These are phyloP conservation scores for Himantopus leucocephalus DNA, from an alignment of 2,113 vertebrate species.

Conservation along the genomic window DNA sequence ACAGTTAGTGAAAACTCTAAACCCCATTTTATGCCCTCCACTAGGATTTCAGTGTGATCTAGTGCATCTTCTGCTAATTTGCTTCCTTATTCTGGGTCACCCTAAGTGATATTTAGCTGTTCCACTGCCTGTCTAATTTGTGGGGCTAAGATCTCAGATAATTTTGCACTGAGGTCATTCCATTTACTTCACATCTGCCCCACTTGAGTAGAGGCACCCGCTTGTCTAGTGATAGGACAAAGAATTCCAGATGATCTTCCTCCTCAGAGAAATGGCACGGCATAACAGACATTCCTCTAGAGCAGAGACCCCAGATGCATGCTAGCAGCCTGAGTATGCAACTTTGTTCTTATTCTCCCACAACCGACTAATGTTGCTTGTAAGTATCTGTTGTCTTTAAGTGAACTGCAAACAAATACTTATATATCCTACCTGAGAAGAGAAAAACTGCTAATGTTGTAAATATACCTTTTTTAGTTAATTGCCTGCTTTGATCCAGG, in stretches of 20 bases:
- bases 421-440: neutral
- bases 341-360: neutral
- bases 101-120: neutral
- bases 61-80: neutral
- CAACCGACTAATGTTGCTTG: neutral
- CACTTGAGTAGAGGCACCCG: conserved; percentile 9
- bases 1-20: neutral
- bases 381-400: neutral
- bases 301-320: neutral
- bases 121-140: neutral
- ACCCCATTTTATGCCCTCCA: neutral
- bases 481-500: neutral
- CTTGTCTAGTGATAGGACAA: conserved; percentile 11
- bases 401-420: neutral
- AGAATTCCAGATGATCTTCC: conserved; percentile 6
- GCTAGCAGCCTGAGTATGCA: neutral
- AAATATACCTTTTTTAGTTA: neutral
- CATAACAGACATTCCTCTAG: conserved; percentile 13
- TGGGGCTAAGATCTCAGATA: neutral
- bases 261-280: neutral
- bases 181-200: neutral
- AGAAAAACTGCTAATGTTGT: neutral
- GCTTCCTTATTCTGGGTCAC: neutral
- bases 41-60: neutral
- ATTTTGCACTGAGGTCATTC: conserved; percentile 2